These are phyloP conservation scores for Leptogaster cylindrica DNA, from an alignment of 2,888 invertebrate genomes.

Conservation along the genomic window DNA sequence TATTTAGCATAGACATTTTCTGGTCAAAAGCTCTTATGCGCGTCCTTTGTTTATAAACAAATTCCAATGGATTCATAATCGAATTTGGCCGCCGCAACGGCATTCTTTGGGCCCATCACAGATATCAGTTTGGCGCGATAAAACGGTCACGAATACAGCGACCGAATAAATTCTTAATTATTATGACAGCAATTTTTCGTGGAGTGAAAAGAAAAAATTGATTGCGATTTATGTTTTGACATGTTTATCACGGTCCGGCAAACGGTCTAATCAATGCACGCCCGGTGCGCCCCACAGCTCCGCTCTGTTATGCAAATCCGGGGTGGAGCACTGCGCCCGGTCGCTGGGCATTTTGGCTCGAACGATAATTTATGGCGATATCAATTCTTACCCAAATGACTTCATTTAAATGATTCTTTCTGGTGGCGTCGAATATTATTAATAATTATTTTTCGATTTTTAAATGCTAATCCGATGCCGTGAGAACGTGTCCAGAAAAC, in stretches of 20 bases:
- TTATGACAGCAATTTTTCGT: constrained; percentile 26
- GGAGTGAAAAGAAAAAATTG: background rate
- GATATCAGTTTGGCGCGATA: background rate
- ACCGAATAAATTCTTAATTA: constrained; percentile 21
- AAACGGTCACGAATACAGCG: background rate
- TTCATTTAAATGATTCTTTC: constrained; percentile 22
- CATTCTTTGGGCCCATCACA: background rate
- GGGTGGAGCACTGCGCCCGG: background rate
- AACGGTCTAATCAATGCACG: background rate
- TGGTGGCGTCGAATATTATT: constrained; percentile 12
- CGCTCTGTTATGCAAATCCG: constrained; percentile 16
- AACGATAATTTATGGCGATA: constrained; percentile 12
- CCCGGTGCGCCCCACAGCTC: constrained; percentile 9
- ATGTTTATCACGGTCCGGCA: background rate
- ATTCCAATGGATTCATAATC: no score
- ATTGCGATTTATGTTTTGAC: constrained; percentile 30
- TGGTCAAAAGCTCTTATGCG: constrained; percentile 8
- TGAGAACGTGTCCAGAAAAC: background rate
- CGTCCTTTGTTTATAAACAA: constrained; percentile 5
- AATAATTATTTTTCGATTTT: background rate
- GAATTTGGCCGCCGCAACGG: background rate
- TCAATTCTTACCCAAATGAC: constrained; percentile 15
- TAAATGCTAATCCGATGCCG: constrained; percentile 4
- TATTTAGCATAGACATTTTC: constrained; percentile 6
- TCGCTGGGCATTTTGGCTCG: background rate